These are phyloP conservation scores for Pseudobourletiella spinata DNA, from an alignment of 1,140 invertebrate species.

Conservation along the genomic window DNA sequence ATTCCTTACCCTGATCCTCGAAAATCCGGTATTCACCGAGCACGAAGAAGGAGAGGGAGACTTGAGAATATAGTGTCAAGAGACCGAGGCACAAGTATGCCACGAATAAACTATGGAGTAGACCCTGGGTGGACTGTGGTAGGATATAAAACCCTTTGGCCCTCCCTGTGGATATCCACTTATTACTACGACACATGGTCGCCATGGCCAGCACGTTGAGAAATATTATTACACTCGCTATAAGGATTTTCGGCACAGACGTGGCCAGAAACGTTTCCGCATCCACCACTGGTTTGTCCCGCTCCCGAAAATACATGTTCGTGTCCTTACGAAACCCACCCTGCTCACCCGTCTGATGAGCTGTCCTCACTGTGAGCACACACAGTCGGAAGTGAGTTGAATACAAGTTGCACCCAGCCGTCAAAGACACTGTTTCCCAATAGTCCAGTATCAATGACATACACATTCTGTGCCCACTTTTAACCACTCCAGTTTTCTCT, in stretches of 20 bases:
- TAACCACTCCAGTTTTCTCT: background rate
- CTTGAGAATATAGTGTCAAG: conserved; percentile 31
- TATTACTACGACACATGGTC: conserved; percentile 21
- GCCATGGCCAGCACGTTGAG: conserved; percentile 28
- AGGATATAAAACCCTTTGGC: conserved; percentile 23
- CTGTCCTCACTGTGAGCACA: conserved; percentile 22
- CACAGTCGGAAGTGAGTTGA: conserved; percentile 32
- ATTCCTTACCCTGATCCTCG: conserved; percentile 33
- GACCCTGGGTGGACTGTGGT: conserved; percentile 30
- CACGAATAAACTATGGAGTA: conserved; percentile 29
- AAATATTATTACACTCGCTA: conserved; percentile 27
- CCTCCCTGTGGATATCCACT: conserved; percentile 9
- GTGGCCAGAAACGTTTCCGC: conserved; percentile 30
- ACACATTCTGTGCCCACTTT: conserved; percentile 7
- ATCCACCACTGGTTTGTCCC: conserved; percentile 26
- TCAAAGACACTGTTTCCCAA: conserved; percentile 33
- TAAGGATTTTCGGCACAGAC: conserved; percentile 32
- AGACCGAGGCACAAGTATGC: conserved; percentile 25
- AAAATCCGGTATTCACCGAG: conserved; percentile 27
- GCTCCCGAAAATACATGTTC: conserved; percentile 32
- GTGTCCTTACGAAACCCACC: background rate
- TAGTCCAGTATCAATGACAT: conserved; percentile 33
- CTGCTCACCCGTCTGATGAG: conserved; percentile 17
- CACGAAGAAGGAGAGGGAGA: conserved; percentile 30
- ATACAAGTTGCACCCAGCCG: conserved; percentile 34